Evolutionary conservation across 1,140 invertebrate species (phyloP).

Genomic region (silkworm (Bombyx mori)): DNA sequence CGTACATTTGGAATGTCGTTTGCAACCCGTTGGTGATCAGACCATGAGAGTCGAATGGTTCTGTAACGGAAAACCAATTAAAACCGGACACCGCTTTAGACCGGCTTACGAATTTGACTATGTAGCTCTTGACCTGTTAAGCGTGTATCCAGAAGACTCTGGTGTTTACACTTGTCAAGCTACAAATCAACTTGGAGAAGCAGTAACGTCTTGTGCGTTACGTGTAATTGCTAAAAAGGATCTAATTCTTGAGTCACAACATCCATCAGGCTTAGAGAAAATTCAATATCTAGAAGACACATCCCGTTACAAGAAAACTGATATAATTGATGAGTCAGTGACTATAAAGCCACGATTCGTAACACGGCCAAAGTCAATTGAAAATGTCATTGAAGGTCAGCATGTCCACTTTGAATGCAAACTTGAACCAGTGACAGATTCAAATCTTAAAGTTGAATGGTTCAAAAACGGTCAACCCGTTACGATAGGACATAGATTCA

Average conservation of each 20-base stretch:
- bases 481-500: constrained; percentile 90
- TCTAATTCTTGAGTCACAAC: constrained; percentile 86
- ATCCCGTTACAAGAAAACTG: constrained; percentile 86
- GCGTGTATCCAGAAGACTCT: constrained; percentile 96
- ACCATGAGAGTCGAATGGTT: constrained; percentile 98
- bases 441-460: constrained; percentile 95
- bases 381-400: constrained; percentile 89
- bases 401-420: constrained; percentile 98
- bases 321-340: constrained; percentile 86
- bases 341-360: constrained; percentile 87
- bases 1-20: constrained; percentile 92
- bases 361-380: constrained; percentile 87
- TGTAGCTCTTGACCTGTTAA: constrained; percentile 94
- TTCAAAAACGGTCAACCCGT: constrained; percentile 92
- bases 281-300: constrained; percentile 93
- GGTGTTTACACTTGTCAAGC: constrained; percentile 96
- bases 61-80: constrained; percentile 91
- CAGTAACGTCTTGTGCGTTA: constrained; percentile 92
- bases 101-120: constrained; percentile 98
- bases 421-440: constrained; percentile 95
- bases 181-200: constrained; percentile 91
- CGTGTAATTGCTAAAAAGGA: constrained; percentile 91
- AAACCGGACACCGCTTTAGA: constrained; percentile 93
- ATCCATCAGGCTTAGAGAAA: constrained; percentile 89
- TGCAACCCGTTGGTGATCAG: constrained; percentile 95